Evolutionary conservation across 2,797 vertebrate species (phyloP).

Genomic region (Gymnocypris eckloni): DNA sequence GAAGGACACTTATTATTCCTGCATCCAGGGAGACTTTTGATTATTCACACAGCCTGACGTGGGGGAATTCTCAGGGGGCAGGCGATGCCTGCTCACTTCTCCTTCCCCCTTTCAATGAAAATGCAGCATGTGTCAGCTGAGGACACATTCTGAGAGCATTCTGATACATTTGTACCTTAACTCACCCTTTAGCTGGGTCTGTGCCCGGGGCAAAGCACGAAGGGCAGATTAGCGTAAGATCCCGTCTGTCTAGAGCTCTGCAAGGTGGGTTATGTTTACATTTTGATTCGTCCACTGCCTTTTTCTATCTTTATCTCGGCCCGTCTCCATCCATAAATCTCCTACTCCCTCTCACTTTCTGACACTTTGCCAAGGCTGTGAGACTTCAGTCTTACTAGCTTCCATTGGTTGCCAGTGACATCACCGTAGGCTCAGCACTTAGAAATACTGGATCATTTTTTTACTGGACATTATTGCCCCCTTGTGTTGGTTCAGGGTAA

Average conservation of each 20-base stretch:
- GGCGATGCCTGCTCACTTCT: background rate
- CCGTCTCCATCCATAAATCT: conserved; percentile 30
- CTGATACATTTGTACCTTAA: conserved; percentile 35
- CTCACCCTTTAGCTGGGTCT: conserved; percentile 12
- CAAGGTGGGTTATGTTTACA: conserved; percentile 32
- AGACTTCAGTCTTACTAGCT: conserved; percentile 61
- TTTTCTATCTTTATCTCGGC: conserved; percentile 52
- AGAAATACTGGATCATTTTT: conserved; percentile 63
- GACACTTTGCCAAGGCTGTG: conserved; percentile 46
- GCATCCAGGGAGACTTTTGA: conserved; percentile 48
- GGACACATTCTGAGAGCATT: conserved; percentile 32
- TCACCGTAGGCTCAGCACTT: conserved; percentile 79
- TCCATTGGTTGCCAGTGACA: conserved; percentile 91
- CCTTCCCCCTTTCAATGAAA: background rate
- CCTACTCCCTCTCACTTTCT: conserved; percentile 48
- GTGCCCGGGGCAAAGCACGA: conserved; percentile 19
- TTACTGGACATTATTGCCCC: conserved; percentile 66
- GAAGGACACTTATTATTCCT: conserved; percentile 53
- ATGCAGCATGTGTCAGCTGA: conserved; percentile 36
- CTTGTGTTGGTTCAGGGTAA: conserved; percentile 67
- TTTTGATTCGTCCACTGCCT: conserved; percentile 60
- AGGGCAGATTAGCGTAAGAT: background rate
- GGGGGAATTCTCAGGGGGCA: conserved; percentile 29
- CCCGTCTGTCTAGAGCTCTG: background rate
- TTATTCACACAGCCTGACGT: conserved; percentile 48